phyloP scores from a whole-genome alignment of 2,888 invertebrate genomes.

The Tillus elongatus region DNA sequence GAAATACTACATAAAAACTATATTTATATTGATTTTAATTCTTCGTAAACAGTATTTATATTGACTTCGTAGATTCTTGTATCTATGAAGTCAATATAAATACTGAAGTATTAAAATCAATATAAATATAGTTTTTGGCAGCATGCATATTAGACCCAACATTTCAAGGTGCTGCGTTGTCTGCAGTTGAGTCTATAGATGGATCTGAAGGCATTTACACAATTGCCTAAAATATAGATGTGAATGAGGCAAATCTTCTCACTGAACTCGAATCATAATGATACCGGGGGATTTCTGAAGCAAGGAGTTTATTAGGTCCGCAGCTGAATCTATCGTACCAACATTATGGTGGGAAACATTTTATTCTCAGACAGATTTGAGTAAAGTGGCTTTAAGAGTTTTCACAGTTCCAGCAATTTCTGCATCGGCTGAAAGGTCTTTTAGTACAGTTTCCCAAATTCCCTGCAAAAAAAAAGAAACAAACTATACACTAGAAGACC shows the following conservation, averaged over 20 bases:
- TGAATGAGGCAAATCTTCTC: not conserved
- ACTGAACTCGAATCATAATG: not conserved
- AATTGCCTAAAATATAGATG: conserved; percentile 1
- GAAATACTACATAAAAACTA: too few species aligned
- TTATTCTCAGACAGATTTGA: conserved; percentile 1
- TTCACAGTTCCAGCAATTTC: not conserved
- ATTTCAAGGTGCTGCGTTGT: not conserved
- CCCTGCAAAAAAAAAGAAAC: conserved; percentile 1
- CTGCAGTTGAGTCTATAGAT: conserved; percentile 2
- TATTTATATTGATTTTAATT: too few species aligned
- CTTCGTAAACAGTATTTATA: too few species aligned
- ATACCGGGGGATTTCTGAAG: not conserved
- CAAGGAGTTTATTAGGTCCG: conserved; percentile 2
- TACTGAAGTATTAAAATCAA: too few species aligned
- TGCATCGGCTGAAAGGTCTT: conserved; percentile 2
- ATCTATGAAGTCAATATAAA: too few species aligned
- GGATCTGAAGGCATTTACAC: conserved; percentile 1
- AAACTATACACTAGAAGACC: not conserved
- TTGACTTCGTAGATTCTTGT: too few species aligned
- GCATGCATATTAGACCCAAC: conserved; percentile 4
- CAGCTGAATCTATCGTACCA: conserved; percentile 1
- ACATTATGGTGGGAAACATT: conserved; percentile 1
- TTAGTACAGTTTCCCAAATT: conserved; percentile 2
- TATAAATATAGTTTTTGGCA: too few species aligned
- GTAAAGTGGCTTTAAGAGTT: conserved; percentile 1